These are phyloP conservation scores for Phragmatobia fuliginosa DNA, from an alignment of 2,888 invertebrate genomes.

Conservation along the genomic window DNA sequence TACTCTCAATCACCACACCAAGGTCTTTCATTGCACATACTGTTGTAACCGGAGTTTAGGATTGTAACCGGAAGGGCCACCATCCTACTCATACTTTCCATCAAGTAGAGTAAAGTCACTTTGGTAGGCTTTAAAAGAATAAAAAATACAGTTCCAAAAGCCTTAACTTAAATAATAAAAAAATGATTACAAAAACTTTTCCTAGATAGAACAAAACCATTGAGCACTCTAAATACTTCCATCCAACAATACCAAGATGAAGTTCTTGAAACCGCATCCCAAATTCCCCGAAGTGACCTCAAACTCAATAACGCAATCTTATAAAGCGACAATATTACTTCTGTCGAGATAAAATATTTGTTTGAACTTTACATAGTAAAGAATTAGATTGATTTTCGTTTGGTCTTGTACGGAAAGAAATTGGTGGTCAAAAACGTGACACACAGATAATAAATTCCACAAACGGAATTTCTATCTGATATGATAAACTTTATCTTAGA, in stretches of 20 bases:
- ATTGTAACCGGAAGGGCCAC: too few species aligned
- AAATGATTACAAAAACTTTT: background rate
- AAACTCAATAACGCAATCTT: conserved; percentile 58
- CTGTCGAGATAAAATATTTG: conserved; percentile 1
- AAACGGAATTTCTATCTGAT: background rate
- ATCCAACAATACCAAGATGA: conserved; percentile 49
- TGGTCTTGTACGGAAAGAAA: conserved; percentile 13
- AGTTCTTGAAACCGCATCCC: conserved; percentile 53
- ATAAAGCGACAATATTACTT: conserved; percentile 48
- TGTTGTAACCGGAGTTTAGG: too few species aligned
- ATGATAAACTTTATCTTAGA: background rate
- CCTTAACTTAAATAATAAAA: background rate
- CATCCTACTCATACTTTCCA: too few species aligned
- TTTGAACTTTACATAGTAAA: conserved; percentile 6
- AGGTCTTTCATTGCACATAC: too few species aligned
- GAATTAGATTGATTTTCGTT: conserved; percentile 26
- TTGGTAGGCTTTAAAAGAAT: too few species aligned
- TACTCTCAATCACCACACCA: too few species aligned
- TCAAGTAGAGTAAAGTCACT: too few species aligned
- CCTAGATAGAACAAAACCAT: background rate
- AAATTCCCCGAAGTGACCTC: conserved; percentile 60
- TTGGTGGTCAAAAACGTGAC: conserved; percentile 30
- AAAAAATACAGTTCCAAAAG: too few species aligned
- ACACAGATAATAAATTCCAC: conserved; percentile 38
- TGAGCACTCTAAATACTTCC: conserved; percentile 33